These are phyloP conservation scores for Actinernus sp. DNA, from an alignment of 92 coral and sea anemone genomes.

Conservation along the genomic window DNA sequence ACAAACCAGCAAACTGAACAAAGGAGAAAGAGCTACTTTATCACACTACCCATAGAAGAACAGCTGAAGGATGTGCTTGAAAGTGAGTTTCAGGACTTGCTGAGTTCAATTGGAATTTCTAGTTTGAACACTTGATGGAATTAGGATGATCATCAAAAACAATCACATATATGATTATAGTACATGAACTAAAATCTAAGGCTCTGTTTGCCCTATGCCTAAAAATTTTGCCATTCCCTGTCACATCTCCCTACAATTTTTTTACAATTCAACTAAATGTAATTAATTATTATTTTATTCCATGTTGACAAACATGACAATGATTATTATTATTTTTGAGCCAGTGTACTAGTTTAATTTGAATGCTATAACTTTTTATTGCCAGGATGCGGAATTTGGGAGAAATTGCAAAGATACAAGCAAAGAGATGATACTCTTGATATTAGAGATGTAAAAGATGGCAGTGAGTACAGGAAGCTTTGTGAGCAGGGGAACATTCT, in stretches of 20 bases:
- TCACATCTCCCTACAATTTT: background rate
- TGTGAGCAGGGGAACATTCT: conserved; percentile 35
- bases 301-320: no score
- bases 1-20: conserved; percentile 9
- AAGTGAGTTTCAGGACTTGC: background rate
- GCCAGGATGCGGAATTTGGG: background rate
- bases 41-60: conserved; percentile 35
- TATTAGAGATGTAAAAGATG: conserved; percentile 61
- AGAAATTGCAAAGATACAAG: no score
- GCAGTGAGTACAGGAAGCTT: conserved; percentile 15
- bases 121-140: no score
- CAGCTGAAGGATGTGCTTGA: conserved; percentile 25
- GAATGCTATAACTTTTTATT: background rate
- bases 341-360: background rate
- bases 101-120: no score
- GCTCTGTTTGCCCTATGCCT: background rate
- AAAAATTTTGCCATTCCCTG: background rate
- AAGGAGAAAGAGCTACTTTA: conserved; percentile 25
- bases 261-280: no score
- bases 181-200: background rate
- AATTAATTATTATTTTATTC: no score
- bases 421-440: no score
- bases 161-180: background rate
- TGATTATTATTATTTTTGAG: no score
- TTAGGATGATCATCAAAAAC: background rate